These are phyloP conservation scores for Xiphorhynchus elegans DNA, from an alignment of 2,113 vertebrate species.

Conservation along the genomic window DNA sequence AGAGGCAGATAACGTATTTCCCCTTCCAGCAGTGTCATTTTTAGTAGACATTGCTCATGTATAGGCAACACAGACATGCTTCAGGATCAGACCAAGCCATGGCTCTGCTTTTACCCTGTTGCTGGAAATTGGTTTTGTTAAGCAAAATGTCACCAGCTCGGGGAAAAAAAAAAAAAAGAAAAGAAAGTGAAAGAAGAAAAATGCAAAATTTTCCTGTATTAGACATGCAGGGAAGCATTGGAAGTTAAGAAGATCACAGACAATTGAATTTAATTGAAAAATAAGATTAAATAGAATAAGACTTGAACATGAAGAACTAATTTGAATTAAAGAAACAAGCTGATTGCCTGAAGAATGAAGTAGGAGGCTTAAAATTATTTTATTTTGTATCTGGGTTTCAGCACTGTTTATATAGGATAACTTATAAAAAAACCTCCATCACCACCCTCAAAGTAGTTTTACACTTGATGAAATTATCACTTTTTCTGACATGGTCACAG, in stretches of 20 bases:
- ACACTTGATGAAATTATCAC: neutral
- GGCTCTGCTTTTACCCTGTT: neutral
- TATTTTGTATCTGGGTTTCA: neutral
- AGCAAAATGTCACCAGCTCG: neutral
- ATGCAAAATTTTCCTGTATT: conserved; percentile 22
- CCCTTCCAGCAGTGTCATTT: neutral
- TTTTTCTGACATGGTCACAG: neutral
- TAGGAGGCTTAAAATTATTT: neutral
- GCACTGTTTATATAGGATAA: neutral
- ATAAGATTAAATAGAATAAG: conserved; percentile 64
- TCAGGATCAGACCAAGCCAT: neutral
- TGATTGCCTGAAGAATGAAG: conserved; percentile 33
- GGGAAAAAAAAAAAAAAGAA: neutral
- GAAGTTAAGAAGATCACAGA: conserved; percentile 63
- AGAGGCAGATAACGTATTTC: neutral
- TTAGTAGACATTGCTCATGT: neutral
- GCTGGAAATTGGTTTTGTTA: neutral
- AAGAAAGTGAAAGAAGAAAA: neutral
- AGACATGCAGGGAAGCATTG: neutral
- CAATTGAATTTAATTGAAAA: conserved; percentile 73
- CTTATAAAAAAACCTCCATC: neutral
- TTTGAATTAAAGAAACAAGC: conserved; percentile 45
- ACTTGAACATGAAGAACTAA: conserved; percentile 49
- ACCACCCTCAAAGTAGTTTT: neutral
- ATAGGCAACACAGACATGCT: fast-evolving